Evolutionary conservation across 2,888 invertebrate genomes (phyloP), one percentile per base, ranked within the genome.

Genomic region (Patella pellucida): DNA sequence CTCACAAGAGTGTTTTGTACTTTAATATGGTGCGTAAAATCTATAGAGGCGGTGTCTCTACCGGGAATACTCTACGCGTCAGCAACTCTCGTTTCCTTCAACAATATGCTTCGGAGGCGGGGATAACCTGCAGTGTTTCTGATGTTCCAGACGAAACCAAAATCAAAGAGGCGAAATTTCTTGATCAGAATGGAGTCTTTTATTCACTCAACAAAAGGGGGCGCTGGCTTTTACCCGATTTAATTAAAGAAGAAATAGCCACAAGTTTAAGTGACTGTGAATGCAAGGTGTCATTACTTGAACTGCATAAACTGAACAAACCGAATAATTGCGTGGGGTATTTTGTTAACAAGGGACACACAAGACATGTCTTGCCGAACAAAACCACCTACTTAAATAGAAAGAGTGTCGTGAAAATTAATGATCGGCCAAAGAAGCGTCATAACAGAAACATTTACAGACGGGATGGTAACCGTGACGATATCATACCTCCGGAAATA

Each of bases 161-260:
- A 9, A 62, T 23, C 62, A 15, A 14, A 9, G 19, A 19, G 11
- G 19, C 62, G 11, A 62, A 62, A 14, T 62, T 23, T 23, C 23
- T 62, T 12, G 62, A 62, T 23, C 23, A 19, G 19, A 62, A 23
- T 62, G 23, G 23, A 11, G 23, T 62, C 9, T 23, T 12, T 62
- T 62, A 62, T 67, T 87, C 87, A 0, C 77, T 87, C 16, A 87
- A 85, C 78, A 87, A 87, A 72, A 85, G 82, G 72, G 77, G 82
- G 9, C 71, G 87, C 71, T 87, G 87, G 87, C 71, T 70, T 5
- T 72, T 87, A 1, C 86, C 87, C 3, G 74, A 79, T 0, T 71
- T 79, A 3, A 68, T 87, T 0, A 81, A 81, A 69, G 73, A 81
- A 19, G 78, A 81, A 19, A 82, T 84, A 54, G 56, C 52, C 27